Conservation (phyloP, 2,888 invertebrate genomes). For the Leptopilina syphax region DNA sequence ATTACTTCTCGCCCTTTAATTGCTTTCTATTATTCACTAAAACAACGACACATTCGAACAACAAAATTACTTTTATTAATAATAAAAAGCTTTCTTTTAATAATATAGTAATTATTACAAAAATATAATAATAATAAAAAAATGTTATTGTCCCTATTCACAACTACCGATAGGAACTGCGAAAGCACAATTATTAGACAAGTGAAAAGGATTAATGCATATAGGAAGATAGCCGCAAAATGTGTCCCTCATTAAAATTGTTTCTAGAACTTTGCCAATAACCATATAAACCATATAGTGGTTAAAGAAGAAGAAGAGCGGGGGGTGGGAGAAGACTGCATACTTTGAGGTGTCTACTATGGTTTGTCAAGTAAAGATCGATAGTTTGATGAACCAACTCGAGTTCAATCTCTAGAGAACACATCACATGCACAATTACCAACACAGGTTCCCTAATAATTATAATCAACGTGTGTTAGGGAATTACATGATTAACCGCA, state of each 20-base stretch:
- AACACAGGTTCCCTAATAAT: not conserved
- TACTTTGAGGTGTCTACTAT: not conserved
- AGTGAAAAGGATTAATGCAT: not conserved
- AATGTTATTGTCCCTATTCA: too few relatives aligned
- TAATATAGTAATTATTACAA: not conserved
- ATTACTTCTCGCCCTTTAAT: too few relatives aligned
- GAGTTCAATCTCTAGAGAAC: not conserved
- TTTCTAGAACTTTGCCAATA: constrained; percentile 21
- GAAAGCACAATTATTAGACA: not conserved
- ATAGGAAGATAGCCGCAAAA: not conserved
- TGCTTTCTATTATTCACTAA: too few relatives aligned
- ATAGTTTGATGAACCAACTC: constrained; percentile 30
- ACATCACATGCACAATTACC: constrained; percentile 14
- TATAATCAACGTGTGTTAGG: constrained; percentile 4
- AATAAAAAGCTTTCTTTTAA: too few relatives aligned
- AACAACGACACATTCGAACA: too few relatives aligned
- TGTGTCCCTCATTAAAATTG: not conserved
- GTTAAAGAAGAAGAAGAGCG: too few relatives aligned
- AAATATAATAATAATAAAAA: not conserved
- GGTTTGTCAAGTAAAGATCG: constrained; percentile 9
- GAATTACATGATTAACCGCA: constrained; percentile 18
- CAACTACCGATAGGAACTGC: not conserved
- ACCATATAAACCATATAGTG: not conserved
- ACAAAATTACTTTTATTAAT: too few relatives aligned
- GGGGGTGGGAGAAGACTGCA: too few relatives aligned